Conservation (phyloP, 2,113 vertebrate species). For the Nesoenas mayeri region DNA sequence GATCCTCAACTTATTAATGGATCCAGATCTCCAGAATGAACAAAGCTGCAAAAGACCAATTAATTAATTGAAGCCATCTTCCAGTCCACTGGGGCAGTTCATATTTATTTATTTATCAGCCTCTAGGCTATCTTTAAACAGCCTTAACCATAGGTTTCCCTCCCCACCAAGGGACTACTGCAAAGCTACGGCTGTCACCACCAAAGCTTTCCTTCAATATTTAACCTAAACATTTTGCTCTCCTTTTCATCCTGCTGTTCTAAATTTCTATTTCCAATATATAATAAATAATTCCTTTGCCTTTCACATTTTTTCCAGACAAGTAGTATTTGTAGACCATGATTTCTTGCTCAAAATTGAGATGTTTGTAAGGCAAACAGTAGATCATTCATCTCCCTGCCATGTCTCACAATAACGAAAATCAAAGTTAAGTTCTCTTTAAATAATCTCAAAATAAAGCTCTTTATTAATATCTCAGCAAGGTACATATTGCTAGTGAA, state of each 20-base stretch:
- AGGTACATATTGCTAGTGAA: not conserved
- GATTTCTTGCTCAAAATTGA: not conserved
- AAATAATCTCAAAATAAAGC: conserved; percentile 1
- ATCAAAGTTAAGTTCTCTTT: not conserved
- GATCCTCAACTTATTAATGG: not conserved
- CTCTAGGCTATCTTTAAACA: not conserved
- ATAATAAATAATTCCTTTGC: not conserved
- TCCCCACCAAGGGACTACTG: not conserved
- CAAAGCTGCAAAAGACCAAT: not conserved
- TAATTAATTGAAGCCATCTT: not conserved
- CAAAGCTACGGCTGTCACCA: not conserved
- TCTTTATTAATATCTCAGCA: not conserved
- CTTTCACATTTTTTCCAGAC: not conserved
- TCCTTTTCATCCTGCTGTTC: not conserved
- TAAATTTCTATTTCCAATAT: not conserved
- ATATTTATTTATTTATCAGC: too few relatives aligned
- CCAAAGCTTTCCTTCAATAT: not conserved
- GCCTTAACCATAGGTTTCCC: not conserved
- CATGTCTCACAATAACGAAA: not conserved
- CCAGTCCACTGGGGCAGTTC: not conserved
- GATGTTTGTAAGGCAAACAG: not conserved
- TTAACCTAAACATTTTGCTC: not conserved
- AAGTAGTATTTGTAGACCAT: not conserved
- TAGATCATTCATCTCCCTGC: not conserved
- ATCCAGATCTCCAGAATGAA: not conserved